phyloP scores from a whole-genome alignment of 2,797 vertebrate species.

The Spinus pinus region DNA sequence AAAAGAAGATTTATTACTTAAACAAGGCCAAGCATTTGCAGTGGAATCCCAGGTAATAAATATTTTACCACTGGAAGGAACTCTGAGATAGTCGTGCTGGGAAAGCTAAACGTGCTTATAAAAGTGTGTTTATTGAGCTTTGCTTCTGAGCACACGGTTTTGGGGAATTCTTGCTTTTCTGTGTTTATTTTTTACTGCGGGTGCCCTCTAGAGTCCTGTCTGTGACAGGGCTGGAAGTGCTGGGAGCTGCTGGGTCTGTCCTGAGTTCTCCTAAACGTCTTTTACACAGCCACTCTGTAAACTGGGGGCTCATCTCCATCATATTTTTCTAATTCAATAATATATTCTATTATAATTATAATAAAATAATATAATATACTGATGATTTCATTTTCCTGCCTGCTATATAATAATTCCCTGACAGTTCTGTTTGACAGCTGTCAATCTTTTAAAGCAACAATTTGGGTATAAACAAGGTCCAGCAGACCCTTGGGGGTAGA shows the following conservation, averaged over 20 bases:
- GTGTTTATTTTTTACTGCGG: not conserved
- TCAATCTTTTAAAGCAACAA: not conserved
- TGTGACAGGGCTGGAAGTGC: not conserved
- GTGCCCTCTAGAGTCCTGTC: constrained; percentile 25
- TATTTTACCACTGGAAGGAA: not conserved
- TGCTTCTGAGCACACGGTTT: not conserved
- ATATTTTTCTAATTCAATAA: not conserved
- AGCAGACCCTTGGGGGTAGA: not conserved
- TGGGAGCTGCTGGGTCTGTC: accelerated
- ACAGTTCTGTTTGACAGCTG: not conserved
- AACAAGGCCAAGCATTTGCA: constrained; percentile 83
- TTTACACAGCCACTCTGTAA: no score
- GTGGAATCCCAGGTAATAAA: constrained; percentile 84
- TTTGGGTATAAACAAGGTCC: not conserved
- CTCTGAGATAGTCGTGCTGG: not conserved
- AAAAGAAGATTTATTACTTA: constrained; percentile 87
- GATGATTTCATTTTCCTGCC: not conserved
- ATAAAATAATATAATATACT: not conserved
- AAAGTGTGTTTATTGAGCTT: not conserved
- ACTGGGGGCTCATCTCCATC: not conserved
- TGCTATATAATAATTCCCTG: not conserved
- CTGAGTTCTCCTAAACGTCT: not conserved
- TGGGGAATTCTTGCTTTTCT: not conserved
- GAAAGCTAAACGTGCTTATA: not conserved
- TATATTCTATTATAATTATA: not conserved